phyloP scores from a whole-genome alignment of 1,140 invertebrate species.

The Drosophila bipectinata region DNA sequence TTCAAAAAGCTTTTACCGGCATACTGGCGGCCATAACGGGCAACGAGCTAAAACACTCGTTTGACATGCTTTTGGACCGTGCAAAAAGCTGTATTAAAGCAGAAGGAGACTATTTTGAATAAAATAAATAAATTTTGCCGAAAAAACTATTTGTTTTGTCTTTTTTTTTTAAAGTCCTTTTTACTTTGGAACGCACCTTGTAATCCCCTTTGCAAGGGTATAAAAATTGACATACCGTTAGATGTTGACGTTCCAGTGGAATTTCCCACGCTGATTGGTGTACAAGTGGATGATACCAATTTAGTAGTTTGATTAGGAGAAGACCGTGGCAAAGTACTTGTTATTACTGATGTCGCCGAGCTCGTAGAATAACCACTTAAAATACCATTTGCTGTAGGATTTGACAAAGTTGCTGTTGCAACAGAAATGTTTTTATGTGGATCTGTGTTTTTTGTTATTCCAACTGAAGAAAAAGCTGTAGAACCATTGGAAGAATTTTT shows the following conservation, averaged over 20 bases:
- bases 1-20: too few relatives aligned
- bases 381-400: slow-evolving; percentile 58
- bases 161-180: too few relatives aligned
- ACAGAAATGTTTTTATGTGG: slow-evolving; percentile 42
- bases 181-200: too few relatives aligned
- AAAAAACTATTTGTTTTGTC: too few relatives aligned
- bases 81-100: too few relatives aligned
- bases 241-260: slow-evolving; percentile 16
- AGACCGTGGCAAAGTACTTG: slow-evolving; percentile 31
- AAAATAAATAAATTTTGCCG: too few relatives aligned
- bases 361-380: slow-evolving; percentile 37
- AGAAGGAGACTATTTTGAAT: too few relatives aligned
- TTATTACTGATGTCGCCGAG: slow-evolving; percentile 24
- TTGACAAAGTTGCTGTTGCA: slow-evolving; percentile 8
- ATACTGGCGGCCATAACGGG: too few relatives aligned
- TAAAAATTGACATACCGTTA: neutral
- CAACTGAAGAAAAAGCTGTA: slow-evolving; percentile 10
- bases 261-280: slow-evolving; percentile 21
- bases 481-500: slow-evolving; percentile 4
- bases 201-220: too few relatives aligned
- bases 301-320: slow-evolving; percentile 52
- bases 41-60: too few relatives aligned
- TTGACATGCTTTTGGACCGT: too few relatives aligned
- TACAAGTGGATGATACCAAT: slow-evolving; percentile 9
- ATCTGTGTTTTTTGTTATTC: slow-evolving; percentile 46